These are phyloP conservation scores for Chaetodon trifasciatus DNA, from an alignment of 2,797 vertebrate genomes.

Conservation along the genomic window DNA sequence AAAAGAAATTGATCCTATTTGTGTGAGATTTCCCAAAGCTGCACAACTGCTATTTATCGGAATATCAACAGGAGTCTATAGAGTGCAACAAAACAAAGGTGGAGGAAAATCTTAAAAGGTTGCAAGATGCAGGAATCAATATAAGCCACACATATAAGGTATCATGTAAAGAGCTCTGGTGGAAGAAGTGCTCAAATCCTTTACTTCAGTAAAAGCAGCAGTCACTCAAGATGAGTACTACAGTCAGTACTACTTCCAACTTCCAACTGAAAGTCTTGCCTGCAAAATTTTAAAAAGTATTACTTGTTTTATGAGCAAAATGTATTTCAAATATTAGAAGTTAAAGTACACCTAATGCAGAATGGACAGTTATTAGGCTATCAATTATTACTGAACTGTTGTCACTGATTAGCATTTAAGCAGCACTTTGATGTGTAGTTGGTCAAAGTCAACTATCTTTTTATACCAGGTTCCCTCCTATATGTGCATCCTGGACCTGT, in stretches of 20 bases:
- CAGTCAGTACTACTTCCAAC: too few relatives aligned
- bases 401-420: too few relatives aligned
- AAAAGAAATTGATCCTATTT: conserved; percentile 56
- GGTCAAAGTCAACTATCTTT: too few relatives aligned
- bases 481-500: too few relatives aligned
- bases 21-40: conserved; percentile 64
- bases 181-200: not conserved
- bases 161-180: not conserved
- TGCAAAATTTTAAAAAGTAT: not conserved
- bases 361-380: too few relatives aligned
- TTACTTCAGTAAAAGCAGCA: not conserved
- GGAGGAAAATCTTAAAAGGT: not conserved
- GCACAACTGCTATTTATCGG: conserved; percentile 33
- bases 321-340: too few relatives aligned
- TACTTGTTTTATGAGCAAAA: not conserved
- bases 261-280: not conserved
- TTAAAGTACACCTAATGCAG: too few relatives aligned
- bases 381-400: too few relatives aligned
- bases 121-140: not conserved
- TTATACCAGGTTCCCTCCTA: too few relatives aligned
- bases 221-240: too few relatives aligned
- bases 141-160: conserved; percentile 4
- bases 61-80: conserved; percentile 27
- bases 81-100: conserved; percentile 27
- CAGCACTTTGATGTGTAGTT: too few relatives aligned